These are phyloP conservation scores for Rhamnusium bicolor DNA, from an alignment of 2,888 invertebrate species.

Conservation along the genomic window DNA sequence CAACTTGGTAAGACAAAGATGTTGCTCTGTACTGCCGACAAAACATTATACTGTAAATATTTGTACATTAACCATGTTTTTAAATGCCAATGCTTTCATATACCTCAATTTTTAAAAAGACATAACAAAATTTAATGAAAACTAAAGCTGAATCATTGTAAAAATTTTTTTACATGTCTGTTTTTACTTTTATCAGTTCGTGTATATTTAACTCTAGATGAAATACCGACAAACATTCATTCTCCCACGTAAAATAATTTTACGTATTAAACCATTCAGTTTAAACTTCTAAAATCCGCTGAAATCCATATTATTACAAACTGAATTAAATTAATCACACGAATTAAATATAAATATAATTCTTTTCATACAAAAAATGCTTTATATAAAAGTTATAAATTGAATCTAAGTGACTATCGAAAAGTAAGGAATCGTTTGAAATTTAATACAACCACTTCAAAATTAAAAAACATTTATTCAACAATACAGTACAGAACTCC, in stretches of 20 bases:
- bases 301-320: background rate
- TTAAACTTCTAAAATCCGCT: background rate
- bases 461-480: background rate
- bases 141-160: background rate
- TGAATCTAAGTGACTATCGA: background rate
- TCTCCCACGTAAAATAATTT: background rate
- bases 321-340: background rate
- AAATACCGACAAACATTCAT: background rate
- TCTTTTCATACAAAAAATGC: background rate
- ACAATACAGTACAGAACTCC: background rate
- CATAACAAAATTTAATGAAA: background rate
- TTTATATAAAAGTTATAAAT: background rate
- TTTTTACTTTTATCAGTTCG: background rate
- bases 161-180: background rate
- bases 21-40: too few species aligned
- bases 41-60: too few species aligned
- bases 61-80: too few species aligned
- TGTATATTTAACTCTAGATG: background rate
- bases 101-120: too few species aligned
- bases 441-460: background rate
- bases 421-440: background rate
- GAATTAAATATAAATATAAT: background rate
- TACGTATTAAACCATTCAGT: background rate
- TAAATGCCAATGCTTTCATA: too few species aligned
- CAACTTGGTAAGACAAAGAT: too few species aligned